phyloP scores from a whole-genome alignment of 2,113 vertebrate genomes.

The Speoplatyrhinus poulsoni region DNA sequence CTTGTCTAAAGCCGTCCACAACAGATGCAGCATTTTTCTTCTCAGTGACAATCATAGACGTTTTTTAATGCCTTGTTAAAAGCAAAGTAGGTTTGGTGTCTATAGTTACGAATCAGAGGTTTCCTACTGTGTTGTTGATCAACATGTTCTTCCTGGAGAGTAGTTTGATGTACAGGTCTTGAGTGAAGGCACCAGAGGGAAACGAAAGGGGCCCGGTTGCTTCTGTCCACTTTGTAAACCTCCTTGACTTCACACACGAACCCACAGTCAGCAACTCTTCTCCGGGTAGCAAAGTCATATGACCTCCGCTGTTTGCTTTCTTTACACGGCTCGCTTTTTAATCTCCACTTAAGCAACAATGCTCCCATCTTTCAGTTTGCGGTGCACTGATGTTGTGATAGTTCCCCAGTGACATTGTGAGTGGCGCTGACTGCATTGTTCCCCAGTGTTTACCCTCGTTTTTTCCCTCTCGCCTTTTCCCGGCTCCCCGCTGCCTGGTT shows the following conservation, averaged over 20 bases:
- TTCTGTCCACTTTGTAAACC: constrained; percentile 13
- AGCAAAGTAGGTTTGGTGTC: constrained; percentile 1
- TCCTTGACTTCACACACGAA: constrained; percentile 35
- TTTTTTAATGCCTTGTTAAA: background rate
- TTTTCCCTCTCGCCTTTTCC: constrained; percentile 54
- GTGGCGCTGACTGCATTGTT: constrained; percentile 65
- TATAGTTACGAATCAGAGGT: constrained; percentile 6
- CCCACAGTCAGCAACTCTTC: background rate
- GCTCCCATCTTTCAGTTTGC: constrained; percentile 57
- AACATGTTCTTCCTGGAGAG: background rate
- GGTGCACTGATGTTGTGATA: constrained; percentile 68
- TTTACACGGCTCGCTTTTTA: constrained; percentile 64
- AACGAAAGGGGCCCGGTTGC: background rate
- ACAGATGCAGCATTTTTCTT: constrained; percentile 73
- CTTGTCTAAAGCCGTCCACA: constrained; percentile 61
- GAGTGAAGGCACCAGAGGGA: background rate
- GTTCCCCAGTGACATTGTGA: constrained; percentile 67
- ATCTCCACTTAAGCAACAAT: constrained; percentile 76
- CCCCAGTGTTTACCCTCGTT: constrained; percentile 67
- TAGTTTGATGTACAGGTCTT: no score
- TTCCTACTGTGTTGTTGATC: constrained; percentile 14
- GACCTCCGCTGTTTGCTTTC: constrained; percentile 62
- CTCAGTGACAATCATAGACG: constrained; percentile 43
- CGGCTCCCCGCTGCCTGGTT: constrained; percentile 66
- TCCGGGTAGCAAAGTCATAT: constrained; percentile 16